Conservation (phyloP, 1,140 invertebrate species). For the Micrasema longulum region DNA sequence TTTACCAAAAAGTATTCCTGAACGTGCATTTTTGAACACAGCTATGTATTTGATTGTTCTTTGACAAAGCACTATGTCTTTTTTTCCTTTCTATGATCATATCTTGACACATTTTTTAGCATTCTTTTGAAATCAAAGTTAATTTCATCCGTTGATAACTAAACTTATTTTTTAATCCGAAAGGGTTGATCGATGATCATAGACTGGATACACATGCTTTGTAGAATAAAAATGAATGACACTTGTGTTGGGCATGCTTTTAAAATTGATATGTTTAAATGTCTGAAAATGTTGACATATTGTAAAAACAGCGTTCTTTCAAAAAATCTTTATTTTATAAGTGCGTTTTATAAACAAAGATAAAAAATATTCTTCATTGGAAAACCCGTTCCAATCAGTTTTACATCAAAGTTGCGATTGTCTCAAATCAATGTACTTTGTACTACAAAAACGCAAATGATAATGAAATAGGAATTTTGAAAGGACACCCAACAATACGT, state of each 20-base stretch:
- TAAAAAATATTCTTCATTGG: background rate
- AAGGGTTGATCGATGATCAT: slow-evolving; percentile 41
- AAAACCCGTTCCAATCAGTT: background rate
- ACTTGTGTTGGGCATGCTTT: slow-evolving; percentile 42
- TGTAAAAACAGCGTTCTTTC: slow-evolving; percentile 18
- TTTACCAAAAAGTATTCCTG: too few species aligned
- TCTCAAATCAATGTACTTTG: background rate
- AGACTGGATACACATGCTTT: slow-evolving; percentile 44
- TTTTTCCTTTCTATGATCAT: slow-evolving; percentile 36
- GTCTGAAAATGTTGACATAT: slow-evolving; percentile 18
- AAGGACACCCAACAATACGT: slow-evolving; percentile 23
- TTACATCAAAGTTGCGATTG: too few species aligned
- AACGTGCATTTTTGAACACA: slow-evolving; percentile 34
- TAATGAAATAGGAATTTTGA: slow-evolving; percentile 22
- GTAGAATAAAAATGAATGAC: slow-evolving; percentile 46
- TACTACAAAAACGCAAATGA: background rate
- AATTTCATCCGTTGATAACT: too few species aligned
- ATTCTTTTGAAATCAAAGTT: background rate
- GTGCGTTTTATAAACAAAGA: background rate
- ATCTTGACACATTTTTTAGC: too few species aligned
- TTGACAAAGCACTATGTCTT: slow-evolving; percentile 40
- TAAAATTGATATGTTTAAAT: slow-evolving; percentile 35
- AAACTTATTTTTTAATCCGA: background rate
- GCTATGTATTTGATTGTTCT: slow-evolving; percentile 29
- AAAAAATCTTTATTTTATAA: slow-evolving; percentile 1